Percentiles rank a stretch among this genome's conserved stretches.
phyloP scores from a whole-genome alignment of 2,797 vertebrate genomes.

The Sardinella longiceps region DNA sequence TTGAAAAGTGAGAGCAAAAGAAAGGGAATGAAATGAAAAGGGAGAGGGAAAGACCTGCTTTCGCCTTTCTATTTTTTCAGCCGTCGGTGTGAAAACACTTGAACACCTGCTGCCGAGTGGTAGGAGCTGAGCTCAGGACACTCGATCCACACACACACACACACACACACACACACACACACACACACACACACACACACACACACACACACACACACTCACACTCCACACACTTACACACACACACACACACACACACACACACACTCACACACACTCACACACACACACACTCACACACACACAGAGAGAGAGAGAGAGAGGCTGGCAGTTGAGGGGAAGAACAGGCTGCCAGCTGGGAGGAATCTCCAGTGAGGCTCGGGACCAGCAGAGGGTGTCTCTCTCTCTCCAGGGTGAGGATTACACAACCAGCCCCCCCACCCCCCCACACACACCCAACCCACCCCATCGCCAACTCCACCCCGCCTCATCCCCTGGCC shows the following conservation, averaged over 20 bases:
- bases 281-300: no score
- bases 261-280: no score
- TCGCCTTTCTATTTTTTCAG: constrained; percentile 39
- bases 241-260: no score
- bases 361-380: constrained; percentile 30
- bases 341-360: constrained; percentile 33
- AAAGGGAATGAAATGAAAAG: neutral
- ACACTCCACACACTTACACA: no score
- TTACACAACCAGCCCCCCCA: constrained; percentile 46
- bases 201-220: neutral
- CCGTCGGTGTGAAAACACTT: constrained; percentile 21
- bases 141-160: constrained; percentile 25
- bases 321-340: constrained; percentile 21
- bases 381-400: constrained; percentile 23
- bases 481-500: neutral
- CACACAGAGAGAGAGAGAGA: neutral
- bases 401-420: neutral
- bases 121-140: constrained; percentile 38
- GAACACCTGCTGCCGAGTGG: constrained; percentile 45
- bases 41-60: neutral
- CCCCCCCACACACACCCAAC: no score
- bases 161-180: no score
- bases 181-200: no score
- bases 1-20: neutral
- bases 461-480: no score